These are phyloP conservation scores for Enteromius anoplus DNA, from an alignment of 2,797 vertebrate species.

Conservation along the genomic window DNA sequence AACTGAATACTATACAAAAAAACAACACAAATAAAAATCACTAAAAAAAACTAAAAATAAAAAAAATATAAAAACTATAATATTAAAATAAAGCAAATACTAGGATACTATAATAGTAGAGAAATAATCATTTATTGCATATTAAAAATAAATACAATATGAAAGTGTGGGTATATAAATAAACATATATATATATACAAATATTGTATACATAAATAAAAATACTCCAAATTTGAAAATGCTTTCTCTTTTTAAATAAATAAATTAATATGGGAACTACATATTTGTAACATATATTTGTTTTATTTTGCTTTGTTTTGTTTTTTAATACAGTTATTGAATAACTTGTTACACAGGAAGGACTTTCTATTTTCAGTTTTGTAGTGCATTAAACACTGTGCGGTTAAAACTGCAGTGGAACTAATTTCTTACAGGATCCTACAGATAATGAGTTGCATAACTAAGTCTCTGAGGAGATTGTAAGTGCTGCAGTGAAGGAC, in stretches of 20 bases:
- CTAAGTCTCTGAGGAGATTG: not conserved
- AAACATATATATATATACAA: too few species aligned
- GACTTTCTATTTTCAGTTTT: not conserved
- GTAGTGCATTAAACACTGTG: not conserved
- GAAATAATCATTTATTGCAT: not conserved
- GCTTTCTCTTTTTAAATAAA: too few species aligned
- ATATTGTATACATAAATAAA: too few species aligned
- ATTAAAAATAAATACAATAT: too few species aligned
- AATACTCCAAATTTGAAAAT: too few species aligned
- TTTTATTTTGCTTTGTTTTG: not conserved
- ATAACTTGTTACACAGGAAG: not conserved
- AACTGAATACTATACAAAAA: not conserved
- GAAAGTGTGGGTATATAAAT: too few species aligned
- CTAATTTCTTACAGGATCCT: not conserved
- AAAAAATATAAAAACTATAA: not conserved
- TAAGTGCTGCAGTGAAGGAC: not conserved
- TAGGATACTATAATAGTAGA: not conserved
- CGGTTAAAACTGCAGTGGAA: not conserved
- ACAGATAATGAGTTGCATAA: constrained; percentile 8
- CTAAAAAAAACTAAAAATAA: not conserved
- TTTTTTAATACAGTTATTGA: not conserved
- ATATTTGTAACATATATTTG: not conserved
- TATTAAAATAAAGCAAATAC: not conserved
- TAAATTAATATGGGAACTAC: not conserved
- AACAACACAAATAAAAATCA: not conserved